Evolutionary conservation across 2,797 vertebrate genomes (phyloP).

Genomic region (Parauchenoglanis punctatus): DNA sequence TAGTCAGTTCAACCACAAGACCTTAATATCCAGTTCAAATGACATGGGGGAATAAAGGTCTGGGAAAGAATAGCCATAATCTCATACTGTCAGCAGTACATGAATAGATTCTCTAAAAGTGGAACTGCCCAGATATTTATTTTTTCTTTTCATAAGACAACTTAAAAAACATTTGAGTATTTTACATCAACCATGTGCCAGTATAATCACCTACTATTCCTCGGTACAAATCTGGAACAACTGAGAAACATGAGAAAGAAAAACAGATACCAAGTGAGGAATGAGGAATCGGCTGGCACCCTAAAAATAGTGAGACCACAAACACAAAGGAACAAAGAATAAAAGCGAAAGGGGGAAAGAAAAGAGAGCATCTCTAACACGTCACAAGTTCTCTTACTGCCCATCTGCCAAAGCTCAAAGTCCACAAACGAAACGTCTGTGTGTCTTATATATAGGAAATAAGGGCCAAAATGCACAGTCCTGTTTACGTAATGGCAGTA

Average conservation of each 20-base stretch:
- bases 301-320: constrained; percentile 45
- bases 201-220: not conserved
- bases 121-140: not conserved
- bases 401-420: constrained; percentile 72
- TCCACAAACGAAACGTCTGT: constrained; percentile 79
- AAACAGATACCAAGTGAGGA: constrained; percentile 28
- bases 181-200: not conserved
- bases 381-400: constrained; percentile 38
- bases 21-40: constrained; percentile 28
- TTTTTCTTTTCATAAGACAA: not conserved
- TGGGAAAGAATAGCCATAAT: constrained; percentile 18
- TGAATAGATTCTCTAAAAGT: constrained; percentile 9
- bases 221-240: constrained; percentile 18
- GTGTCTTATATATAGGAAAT: constrained; percentile 69
- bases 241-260: constrained; percentile 11
- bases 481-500: constrained; percentile 87
- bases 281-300: constrained; percentile 14
- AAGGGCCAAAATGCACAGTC: constrained; percentile 73
- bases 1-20: constrained; percentile 16
- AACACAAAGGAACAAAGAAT: constrained; percentile 33
- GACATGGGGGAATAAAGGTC: not conserved
- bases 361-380: constrained; percentile 28
- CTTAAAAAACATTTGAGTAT: not conserved
- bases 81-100: not conserved
- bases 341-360: constrained; percentile 7